Evolutionary conservation across 2,888 invertebrate genomes (phyloP).

Genomic region (Ophion ventricosus): DNA sequence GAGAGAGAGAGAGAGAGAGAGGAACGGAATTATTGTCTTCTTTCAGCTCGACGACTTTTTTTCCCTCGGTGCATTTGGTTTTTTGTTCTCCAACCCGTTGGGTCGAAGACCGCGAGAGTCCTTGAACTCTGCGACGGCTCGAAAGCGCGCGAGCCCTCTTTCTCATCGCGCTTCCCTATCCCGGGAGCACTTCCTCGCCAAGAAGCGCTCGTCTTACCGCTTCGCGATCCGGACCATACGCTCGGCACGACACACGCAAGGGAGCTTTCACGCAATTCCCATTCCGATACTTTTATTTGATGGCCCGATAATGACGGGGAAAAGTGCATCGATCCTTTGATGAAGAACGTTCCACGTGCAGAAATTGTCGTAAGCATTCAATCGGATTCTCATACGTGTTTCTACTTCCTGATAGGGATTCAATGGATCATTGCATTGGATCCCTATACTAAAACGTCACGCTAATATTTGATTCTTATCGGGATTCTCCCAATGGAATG

Average conservation of each 20-base stretch:
- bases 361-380: no score
- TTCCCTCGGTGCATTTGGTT: not conserved
- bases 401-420: no score
- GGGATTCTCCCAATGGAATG: no score
- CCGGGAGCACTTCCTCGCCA: constrained; percentile 11
- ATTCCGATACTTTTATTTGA: not conserved
- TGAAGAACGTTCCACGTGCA: no score
- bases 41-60: constrained; percentile 45
- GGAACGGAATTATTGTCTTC: constrained; percentile 57
- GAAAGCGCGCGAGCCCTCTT: constrained; percentile 34
- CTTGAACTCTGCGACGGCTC: constrained; percentile 58
- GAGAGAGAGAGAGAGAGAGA: not conserved
- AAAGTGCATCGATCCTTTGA: no score
- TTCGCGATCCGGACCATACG: constrained; percentile 1
- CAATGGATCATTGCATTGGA: no score
- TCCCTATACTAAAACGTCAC: no score
- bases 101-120: constrained; percentile 63
- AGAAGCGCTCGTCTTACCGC: constrained; percentile 9
- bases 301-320: no score
- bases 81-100: constrained; percentile 5
- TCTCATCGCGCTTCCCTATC: constrained; percentile 44
- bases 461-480: no score
- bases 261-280: not conserved
- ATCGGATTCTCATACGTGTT: no score
- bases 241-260: not conserved